Evolutionary conservation across 1,140 invertebrate genomes (phyloP), one percentile per base, ranked within the genome.

Genomic region (Macrobrachium rosenbergii): DNA sequence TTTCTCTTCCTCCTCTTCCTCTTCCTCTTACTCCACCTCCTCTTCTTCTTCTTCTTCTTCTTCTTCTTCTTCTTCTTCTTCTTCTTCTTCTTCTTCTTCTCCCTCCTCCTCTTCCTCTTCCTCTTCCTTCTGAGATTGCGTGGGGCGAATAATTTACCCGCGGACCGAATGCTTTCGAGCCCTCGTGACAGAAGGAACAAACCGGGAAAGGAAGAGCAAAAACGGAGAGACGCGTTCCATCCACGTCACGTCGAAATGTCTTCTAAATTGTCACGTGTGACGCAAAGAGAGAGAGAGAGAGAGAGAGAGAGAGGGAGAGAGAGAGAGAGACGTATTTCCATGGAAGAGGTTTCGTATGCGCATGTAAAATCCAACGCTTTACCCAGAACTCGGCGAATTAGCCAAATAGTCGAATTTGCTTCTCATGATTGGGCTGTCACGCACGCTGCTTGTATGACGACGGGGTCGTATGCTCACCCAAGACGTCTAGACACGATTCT

Each of bases 371-470:
- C 52, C 52, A 52, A 12, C 52, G 52, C 52, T 52, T 52, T 52
- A 52, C 52, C 52, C 52, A 52, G 52, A 52, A 52, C 52, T 52
- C 0, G 52, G 52, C 52, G 52, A 52, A 52, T 52, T 52, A 52
- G 52, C 52, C 52, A 52, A 52, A 52, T 52, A 52, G 52, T 52
- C 52, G 52, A 52, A 52, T 52, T 52, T 52, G 52, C 52, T 52
- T 37, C 52, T 52, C 52, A 52, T 52, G 52, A 52, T 52, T 52
- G 52, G 52, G 8, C 52, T 52, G 52, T 52, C 52, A 52, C 52
- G 52, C 52, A 52, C 52, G 7, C 12, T 52, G 52, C 76, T 78
- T 78, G 76, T 78, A 78, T n/a, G 21, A 37, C 58, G 43, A 45
- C 45, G 6, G 21, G 23, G 16, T 58, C 19, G 21, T 58, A 58